Evolutionary conservation across 2,888 invertebrate genomes (phyloP).

Genomic region (Candidula unifasciata): DNA sequence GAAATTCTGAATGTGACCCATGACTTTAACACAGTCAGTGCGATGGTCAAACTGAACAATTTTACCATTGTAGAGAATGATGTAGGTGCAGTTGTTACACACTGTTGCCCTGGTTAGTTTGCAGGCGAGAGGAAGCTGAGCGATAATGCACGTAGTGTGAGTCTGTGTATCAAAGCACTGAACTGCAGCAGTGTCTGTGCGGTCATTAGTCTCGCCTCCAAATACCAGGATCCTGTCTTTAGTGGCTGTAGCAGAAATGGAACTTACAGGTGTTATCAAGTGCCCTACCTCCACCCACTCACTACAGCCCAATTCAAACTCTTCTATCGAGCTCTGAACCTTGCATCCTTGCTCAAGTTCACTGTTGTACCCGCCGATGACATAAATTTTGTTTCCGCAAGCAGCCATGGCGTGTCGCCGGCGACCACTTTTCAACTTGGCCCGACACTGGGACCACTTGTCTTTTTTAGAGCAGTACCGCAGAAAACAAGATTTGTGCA

Average conservation of each 20-base stretch:
- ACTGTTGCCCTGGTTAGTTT: constrained; percentile 68
- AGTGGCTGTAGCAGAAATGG: constrained; percentile 67
- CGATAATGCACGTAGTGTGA: constrained; percentile 61
- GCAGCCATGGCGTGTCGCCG: constrained; percentile 70
- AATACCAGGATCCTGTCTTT: constrained; percentile 68
- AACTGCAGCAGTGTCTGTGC: constrained; percentile 66
- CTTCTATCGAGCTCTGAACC: constrained; percentile 68
- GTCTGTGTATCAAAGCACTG: constrained; percentile 70
- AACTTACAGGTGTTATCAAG: constrained; percentile 66
- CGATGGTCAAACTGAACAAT: constrained; percentile 63
- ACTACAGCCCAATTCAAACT: constrained; percentile 65
- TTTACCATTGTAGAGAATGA: constrained; percentile 70
- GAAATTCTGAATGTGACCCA: constrained; percentile 68
- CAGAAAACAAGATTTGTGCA: constrained; percentile 63
- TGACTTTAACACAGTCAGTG: constrained; percentile 52
- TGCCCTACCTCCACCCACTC: constrained; percentile 62
- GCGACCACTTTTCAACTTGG: constrained; percentile 65
- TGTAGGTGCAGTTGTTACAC: constrained; percentile 65
- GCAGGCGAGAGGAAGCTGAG: constrained; percentile 66
- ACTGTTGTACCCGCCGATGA: constrained; percentile 70
- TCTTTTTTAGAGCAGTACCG: constrained; percentile 67
- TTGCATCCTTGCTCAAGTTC: constrained; percentile 63
- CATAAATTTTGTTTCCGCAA: constrained; percentile 65
- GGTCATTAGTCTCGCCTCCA: constrained; percentile 71
- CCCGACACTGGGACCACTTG: constrained; percentile 66